Base-by-base conservation (phyloP, 1,140 invertebrate species). In the Trichoplusia ni region DNA sequence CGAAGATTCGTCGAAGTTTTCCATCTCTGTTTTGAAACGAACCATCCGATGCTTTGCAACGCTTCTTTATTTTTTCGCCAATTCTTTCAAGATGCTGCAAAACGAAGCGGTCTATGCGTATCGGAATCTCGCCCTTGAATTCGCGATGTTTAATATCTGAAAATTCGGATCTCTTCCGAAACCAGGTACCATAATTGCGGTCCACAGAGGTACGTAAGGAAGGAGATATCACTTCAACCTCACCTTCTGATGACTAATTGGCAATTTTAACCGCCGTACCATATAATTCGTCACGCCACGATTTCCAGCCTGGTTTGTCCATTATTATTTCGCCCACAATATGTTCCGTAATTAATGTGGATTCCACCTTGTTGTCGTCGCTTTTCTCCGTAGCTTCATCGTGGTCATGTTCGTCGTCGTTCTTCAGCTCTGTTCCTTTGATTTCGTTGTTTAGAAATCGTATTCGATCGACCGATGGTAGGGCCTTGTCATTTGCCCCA, bases 101-200 rank as follows among this genome's bases (percentile, higher is more conserved):
- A 5, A 62, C 51, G 13, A 63, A 68, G 13, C 46, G 27, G 27
- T 68, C 66, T 18, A 51, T n/a, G 0, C 46, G 40, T 53, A 68
- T 68, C 0, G 60, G 46, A 35, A 68, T 42, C 21, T 68, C 66
- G 16, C 60, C 53, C 16, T 27, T 44, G 25, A 61, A 56, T 13
- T 66, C 64, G 5, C 54, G 14, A 46, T 53, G 23, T 27, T 67
- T 67, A 7, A 67, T 14, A 23, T 67, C 66, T 5, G 58, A 11
- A 38, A 68, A 68, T 40, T 63, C 44, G 2, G 66, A 31, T 31
- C 56, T 54, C 47, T 47, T 47, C 38, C 35, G 29, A 67, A 67
- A 5, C 61, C 8, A 11, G 58, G 56, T 9, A 67, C 56, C 56
- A 56, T 67, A 0, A 54, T 46, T 2, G 42, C 49, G 1, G 59